A percentile compares a stretch with the other conserved stretches of the same genome.
Conservation (phyloP, 2,113 vertebrate genomes). For the Meles meles region DNA sequence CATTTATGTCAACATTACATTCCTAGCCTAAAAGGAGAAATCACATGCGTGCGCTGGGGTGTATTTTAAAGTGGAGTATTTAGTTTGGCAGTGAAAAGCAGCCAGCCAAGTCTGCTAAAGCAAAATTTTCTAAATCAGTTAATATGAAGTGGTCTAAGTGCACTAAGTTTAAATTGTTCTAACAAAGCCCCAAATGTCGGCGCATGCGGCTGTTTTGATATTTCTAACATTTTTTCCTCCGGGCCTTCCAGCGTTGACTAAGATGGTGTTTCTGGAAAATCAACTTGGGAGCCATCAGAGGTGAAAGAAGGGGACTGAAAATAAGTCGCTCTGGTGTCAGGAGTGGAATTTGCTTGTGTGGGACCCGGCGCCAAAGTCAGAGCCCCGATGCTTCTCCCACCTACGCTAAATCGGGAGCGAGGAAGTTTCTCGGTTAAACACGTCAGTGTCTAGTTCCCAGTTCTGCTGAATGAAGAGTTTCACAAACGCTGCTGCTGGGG, state of each 20-base stretch:
- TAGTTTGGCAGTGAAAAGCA: conserved; percentile 63
- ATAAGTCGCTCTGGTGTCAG: neutral
- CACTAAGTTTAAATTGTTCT: conserved; percentile 57
- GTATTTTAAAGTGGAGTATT: conserved; percentile 65
- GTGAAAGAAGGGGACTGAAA: neutral
- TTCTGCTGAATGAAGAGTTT: neutral
- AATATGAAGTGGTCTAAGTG: conserved; percentile 49
- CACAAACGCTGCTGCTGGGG: accelerated
- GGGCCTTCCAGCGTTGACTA: conserved; percentile 10
- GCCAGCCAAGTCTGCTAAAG: conserved; percentile 46
- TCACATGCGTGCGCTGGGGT: conserved; percentile 17
- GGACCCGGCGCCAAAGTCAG: neutral
- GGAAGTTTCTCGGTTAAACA: accelerated
- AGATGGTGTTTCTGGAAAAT: conserved; percentile 29
- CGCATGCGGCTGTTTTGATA: conserved; percentile 13
- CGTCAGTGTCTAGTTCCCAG: accelerated
- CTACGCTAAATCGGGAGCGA: neutral
- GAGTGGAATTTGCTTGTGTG: neutral
- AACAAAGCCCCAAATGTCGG: conserved; percentile 31
- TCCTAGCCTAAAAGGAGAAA: conserved; percentile 71
- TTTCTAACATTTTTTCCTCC: neutral
- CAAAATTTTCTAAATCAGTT: conserved; percentile 58
- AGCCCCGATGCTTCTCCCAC: neutral
- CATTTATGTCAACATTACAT: conserved; percentile 76
- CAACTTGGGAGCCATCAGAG: neutral